A percentile compares a stretch with the other conserved stretches of the same genome.
Evolutionary conservation across 1,140 invertebrate genomes (phyloP).

Genomic region (Brachionus paranguensis): DNA sequence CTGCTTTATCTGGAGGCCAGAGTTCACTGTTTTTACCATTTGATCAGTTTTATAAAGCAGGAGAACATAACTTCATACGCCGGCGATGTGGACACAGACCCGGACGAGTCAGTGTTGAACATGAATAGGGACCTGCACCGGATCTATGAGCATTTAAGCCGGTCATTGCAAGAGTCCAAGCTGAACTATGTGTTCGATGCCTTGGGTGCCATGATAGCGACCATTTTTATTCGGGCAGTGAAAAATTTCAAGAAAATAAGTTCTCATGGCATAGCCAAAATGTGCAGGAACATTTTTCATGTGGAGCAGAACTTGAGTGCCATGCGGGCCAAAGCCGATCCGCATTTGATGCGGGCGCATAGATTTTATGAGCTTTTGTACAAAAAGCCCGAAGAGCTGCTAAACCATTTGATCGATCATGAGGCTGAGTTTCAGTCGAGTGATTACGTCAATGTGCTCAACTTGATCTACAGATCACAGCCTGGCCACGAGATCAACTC

Average conservation of each 20-base stretch:
- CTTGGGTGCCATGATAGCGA: slow-evolving; percentile 15
- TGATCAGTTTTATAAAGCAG: background rate
- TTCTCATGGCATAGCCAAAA: slow-evolving; percentile 18
- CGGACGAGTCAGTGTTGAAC: slow-evolving; percentile 1
- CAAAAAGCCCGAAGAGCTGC: slow-evolving; percentile 38
- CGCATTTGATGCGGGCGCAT: slow-evolving; percentile 34
- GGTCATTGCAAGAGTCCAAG: slow-evolving; percentile 4
- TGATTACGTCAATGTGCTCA: slow-evolving; percentile 27
- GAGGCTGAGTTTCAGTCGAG: background rate
- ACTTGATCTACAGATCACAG: background rate
- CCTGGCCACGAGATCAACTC: slow-evolving; percentile 14
- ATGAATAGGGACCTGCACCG: slow-evolving; percentile 22
- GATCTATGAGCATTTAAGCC: slow-evolving; percentile 12
- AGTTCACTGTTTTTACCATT: slow-evolving; percentile 40
- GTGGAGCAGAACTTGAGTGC: slow-evolving; percentile 31
- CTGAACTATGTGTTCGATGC: slow-evolving; percentile 27
- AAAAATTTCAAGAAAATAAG: slow-evolving; percentile 31
- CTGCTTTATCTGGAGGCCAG: slow-evolving; percentile 13
- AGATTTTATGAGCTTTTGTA: slow-evolving; percentile 34
- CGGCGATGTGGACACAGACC: slow-evolving; percentile 31
- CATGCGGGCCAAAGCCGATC: background rate
- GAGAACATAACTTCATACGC: slow-evolving; percentile 23
- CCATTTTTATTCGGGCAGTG: slow-evolving; percentile 20
- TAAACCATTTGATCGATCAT: slow-evolving; percentile 30
- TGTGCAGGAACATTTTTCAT: slow-evolving; percentile 39